These are phyloP conservation scores for Siderastrea radians DNA, from an alignment of 92 coral and sea anemone species.

Conservation along the genomic window DNA sequence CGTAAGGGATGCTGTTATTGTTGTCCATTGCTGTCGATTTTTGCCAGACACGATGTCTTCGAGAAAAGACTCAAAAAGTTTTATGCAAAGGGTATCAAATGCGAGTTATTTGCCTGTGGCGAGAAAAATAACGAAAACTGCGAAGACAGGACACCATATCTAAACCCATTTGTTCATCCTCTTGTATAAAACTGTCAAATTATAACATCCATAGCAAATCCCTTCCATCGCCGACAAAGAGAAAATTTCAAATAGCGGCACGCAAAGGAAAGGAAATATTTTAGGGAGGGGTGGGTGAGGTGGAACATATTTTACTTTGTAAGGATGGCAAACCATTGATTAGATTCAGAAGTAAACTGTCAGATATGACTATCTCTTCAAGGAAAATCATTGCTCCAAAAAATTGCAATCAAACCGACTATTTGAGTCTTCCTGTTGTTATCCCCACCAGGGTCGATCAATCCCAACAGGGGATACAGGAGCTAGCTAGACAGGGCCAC, in stretches of 20 bases:
- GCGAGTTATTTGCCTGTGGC: neutral
- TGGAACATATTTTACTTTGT: neutral
- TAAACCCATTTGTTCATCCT: neutral
- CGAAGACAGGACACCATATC: neutral
- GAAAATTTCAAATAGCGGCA: conserved; percentile 53
- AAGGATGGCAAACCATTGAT: neutral
- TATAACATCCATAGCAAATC: conserved; percentile 5
- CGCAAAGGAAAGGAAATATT: conserved; percentile 18
- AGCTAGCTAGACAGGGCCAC: neutral
- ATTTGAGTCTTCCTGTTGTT: too few relatives aligned
- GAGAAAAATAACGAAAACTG: neutral
- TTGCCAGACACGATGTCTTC: neutral
- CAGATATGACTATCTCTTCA: neutral
- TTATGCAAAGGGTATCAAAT: neutral
- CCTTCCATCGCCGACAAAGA: neutral
- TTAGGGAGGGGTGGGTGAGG: conserved; percentile 37
- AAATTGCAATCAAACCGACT: too few relatives aligned
- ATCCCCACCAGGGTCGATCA: too few relatives aligned
- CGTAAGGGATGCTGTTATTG: conserved; percentile 88
- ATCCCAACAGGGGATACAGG: neutral
- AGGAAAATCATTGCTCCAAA: too few relatives aligned
- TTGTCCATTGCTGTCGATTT: conserved; percentile 67
- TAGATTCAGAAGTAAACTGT: neutral
- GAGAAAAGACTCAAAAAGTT: neutral
- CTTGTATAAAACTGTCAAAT: neutral